Evolutionary conservation across 2,113 vertebrate species (phyloP).

Genomic region (Kryptolebias marmoratus): DNA sequence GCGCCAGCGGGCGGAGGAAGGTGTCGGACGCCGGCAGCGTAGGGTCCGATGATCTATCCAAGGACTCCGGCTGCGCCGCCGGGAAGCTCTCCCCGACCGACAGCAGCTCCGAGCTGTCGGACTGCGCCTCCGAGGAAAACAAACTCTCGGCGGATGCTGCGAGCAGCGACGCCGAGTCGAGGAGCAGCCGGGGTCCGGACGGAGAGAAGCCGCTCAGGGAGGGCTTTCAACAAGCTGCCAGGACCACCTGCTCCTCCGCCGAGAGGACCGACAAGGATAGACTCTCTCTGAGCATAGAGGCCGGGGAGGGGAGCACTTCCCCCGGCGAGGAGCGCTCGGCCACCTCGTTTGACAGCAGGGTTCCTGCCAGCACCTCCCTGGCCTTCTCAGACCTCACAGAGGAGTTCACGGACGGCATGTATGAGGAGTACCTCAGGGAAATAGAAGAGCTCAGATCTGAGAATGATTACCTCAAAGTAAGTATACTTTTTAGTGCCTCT

Average conservation of each 20-base stretch:
- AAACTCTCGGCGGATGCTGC: slow-evolving; percentile 85
- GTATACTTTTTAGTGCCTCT: slow-evolving; percentile 19
- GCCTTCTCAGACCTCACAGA: slow-evolving; percentile 98
- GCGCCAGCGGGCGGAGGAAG: slow-evolving; percentile 69
- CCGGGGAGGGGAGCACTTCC: slow-evolving; percentile 80
- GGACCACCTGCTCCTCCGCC: slow-evolving; percentile 42
- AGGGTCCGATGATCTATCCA: slow-evolving; percentile 79
- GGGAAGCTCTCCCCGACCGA: slow-evolving; percentile 86
- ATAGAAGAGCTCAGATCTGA: slow-evolving; percentile 96
- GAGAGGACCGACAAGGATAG: slow-evolving; percentile 79
- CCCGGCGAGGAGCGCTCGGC: slow-evolving; percentile 86
- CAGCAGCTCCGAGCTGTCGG: slow-evolving; percentile 94
- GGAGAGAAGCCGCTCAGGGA: slow-evolving; percentile 68
- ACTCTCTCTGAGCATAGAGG: slow-evolving; percentile 65
- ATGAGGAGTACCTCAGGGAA: slow-evolving; percentile 89
- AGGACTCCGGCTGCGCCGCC: slow-evolving; percentile 79
- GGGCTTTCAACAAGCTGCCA: slow-evolving; percentile 35
- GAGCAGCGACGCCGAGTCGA: slow-evolving; percentile 85
- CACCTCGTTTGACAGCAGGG: slow-evolving; percentile 88
- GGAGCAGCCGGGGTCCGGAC: slow-evolving; percentile 75
- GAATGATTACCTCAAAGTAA: slow-evolving; percentile 98
- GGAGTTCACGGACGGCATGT: slow-evolving; percentile 90
- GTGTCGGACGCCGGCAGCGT: slow-evolving; percentile 77
- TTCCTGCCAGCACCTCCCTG: slow-evolving; percentile 91
- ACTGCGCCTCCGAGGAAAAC: slow-evolving; percentile 91